Evolutionary conservation across 2,888 invertebrate genomes (phyloP).

Genomic region (Clunio marinus): DNA sequence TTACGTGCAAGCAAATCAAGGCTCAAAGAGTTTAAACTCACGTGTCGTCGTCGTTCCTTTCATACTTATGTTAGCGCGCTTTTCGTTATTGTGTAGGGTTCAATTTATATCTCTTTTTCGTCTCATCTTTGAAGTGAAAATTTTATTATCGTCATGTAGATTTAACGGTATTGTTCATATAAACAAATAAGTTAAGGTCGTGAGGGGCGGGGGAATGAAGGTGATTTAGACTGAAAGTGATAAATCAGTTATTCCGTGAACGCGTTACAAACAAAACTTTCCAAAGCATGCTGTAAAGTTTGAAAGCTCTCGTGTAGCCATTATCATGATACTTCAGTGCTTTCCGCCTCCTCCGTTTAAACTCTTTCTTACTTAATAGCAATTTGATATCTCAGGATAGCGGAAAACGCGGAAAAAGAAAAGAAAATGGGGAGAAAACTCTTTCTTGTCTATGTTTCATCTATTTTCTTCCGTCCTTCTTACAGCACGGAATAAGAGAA

Average conservation of each 20-base stretch:
- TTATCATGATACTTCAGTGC: not conserved
- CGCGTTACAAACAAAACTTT: not conserved
- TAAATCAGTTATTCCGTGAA: constrained; percentile 11
- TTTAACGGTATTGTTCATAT: constrained; percentile 3
- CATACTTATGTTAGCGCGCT: not conserved
- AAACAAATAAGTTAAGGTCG: constrained; percentile 17
- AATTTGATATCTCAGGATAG: constrained; percentile 17
- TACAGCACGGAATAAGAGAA: too few species aligned
- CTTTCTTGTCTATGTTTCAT: too few species aligned
- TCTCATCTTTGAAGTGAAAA: constrained; percentile 11
- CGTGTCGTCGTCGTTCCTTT: not conserved
- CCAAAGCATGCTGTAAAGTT: not conserved
- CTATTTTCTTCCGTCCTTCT: too few species aligned
- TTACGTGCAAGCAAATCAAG: constrained; percentile 15
- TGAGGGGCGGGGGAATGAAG: not conserved
- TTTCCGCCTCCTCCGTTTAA: not conserved
- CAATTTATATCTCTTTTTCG: constrained; percentile 6
- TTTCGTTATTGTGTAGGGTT: not conserved
- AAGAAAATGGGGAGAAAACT: not conserved
- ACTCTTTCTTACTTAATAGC: constrained; percentile 21
- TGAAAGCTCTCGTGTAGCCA: constrained; percentile 2
- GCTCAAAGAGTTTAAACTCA: constrained; percentile 3
- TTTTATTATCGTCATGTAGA: constrained; percentile 3
- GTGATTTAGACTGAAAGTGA: constrained; percentile 8
- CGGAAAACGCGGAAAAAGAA: not conserved